Base-by-base conservation (phyloP, 2,797 vertebrate species). In the Gobio occitaniae region DNA sequence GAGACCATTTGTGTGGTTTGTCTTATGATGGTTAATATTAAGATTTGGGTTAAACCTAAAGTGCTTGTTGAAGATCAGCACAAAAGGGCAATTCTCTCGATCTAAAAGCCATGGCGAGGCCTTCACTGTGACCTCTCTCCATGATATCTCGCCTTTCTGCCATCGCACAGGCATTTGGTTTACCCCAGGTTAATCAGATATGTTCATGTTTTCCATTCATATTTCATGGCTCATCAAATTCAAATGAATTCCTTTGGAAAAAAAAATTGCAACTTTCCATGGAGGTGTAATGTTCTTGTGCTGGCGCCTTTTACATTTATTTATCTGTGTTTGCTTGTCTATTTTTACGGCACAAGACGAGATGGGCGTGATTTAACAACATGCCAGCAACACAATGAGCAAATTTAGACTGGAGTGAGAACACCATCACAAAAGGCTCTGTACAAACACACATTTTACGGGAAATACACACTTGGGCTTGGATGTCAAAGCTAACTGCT, bases 211-310 rank as follows among this genome's bases (percentile, higher is more conserved):
- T 91, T 92, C 90, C 89, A 91, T 89, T 92, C 90, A 92, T 91
- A 91, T 91, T 90, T n/a, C 71, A 86, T 66, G 56, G 85, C 88
- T 93, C 91, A 90, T 94, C 92, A 93, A 92, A 93, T 91, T 89
- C 90, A 85, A 90, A 94, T 93, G 87, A 89, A 80, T 90, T 90
- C 85, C 86, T 84, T n/a, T 2, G 12, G 25, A 25, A 25, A 16
- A 81, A 66, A 81, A 81, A 80, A 36, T 25, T 29, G 25, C 69
- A 81, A 38, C 59, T 84, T 87, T 88, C 78, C 72, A 52, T 75
- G 36, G 52, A 84, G 63, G 65, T 83, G 88, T 71, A 77, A 88
- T 90, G 79, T 36, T 80, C 80, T 48, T 78, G 84, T 87, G 76
- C 83, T 78, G 69, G 78, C 50, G 59, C 78, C 54, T 69, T 87